These are phyloP conservation scores for Corythornis leucogaster DNA, from an alignment of 2,797 vertebrate genomes.

Conservation along the genomic window DNA sequence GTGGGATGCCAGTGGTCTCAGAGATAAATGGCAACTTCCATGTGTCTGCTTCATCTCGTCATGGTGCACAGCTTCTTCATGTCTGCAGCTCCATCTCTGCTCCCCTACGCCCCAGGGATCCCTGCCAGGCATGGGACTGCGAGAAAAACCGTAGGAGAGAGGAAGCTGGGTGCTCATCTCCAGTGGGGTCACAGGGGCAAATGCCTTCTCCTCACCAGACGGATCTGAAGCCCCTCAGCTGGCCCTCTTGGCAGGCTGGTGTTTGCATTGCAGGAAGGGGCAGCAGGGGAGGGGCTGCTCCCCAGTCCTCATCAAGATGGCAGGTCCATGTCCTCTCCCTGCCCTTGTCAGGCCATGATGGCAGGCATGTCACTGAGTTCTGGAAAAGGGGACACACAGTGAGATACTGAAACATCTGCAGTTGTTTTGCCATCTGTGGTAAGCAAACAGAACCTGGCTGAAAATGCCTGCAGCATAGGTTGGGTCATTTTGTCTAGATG, in stretches of 20 bases:
- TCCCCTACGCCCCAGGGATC: neutral
- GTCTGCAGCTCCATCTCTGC: neutral
- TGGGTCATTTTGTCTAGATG: neutral
- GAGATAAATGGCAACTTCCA: neutral
- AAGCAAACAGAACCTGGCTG: neutral
- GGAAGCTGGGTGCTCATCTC: neutral
- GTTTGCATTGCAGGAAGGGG: neutral
- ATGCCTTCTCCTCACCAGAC: neutral
- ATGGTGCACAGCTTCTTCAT: neutral
- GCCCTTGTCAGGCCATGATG: neutral
- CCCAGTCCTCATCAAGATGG: fast-evolving
- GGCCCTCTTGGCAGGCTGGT: neutral
- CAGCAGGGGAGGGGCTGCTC: neutral
- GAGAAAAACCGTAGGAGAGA: neutral
- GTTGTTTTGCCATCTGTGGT: fast-evolving
- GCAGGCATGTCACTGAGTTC: constrained; percentile 40
- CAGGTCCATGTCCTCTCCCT: neutral
- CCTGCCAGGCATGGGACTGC: neutral
- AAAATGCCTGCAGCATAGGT: fast-evolving
- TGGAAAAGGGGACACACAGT: neutral
- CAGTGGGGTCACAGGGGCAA: neutral
- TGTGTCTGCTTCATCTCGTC: neutral
- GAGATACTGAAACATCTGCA: neutral
- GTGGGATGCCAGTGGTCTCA: neutral
- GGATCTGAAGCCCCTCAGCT: neutral